Evolutionary conservation across 2,113 vertebrate genomes (phyloP).

Genomic region (Pelusios castaneus): DNA sequence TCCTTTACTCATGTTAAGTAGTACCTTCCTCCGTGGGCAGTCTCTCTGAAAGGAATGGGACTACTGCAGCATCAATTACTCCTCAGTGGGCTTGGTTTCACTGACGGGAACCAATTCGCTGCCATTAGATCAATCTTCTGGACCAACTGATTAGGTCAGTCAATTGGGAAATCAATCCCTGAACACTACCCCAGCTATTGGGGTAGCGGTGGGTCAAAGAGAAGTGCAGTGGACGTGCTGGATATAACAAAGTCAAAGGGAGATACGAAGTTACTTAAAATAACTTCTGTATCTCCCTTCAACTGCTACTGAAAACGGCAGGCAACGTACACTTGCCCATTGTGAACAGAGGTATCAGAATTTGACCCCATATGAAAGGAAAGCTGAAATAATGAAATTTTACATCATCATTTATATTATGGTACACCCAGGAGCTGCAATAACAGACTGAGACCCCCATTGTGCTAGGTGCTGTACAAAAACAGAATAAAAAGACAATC

Average conservation of each 20-base stretch:
- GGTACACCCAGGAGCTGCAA: neutral
- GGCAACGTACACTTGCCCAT: no score
- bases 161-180: no score
- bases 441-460: neutral
- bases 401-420: neutral
- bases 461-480: neutral
- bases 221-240: no score
- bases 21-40: neutral
- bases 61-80: fast-evolving
- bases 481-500: neutral
- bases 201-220: no score
- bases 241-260: no score
- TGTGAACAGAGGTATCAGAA: neutral
- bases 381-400: neutral
- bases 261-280: no score
- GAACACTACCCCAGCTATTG: no score
- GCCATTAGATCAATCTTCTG: no score
- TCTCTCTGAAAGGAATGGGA: neutral
- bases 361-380: neutral
- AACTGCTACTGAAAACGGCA: no score
- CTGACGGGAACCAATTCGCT: no score
- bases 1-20: neutral
- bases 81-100: neutral
- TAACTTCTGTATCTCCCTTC: no score
- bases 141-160: no score